Evolutionary conservation across 2,113 vertebrate species (phyloP), one percentile per base, ranked within the genome.

Genomic region (Perccottus glenii): DNA sequence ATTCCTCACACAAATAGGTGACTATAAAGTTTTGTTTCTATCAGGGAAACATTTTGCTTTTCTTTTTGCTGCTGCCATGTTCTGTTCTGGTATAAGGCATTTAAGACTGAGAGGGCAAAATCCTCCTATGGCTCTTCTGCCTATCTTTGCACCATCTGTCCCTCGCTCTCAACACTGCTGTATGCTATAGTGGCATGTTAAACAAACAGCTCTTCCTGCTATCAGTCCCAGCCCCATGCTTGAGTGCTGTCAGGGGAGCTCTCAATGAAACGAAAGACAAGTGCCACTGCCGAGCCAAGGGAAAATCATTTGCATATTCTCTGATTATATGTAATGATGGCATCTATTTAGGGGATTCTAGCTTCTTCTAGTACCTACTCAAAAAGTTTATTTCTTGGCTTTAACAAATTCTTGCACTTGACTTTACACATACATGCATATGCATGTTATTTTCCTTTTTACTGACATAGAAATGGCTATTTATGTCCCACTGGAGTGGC

Each of bases 321-420:
- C 67, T 71, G 81, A 89, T 86, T 85, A 87, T 82, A 73, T 70
- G 73, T 67, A 74, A 80, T 88, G 75, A 90, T 88, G 77, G 77
- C 55, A 52, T 67, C 77, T 78, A 74, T 82, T 79, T 61, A 44
- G 80, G 71, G 75, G 67, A 70, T 83, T 86, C 64, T 60, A 46
- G 64, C 14, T 6, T 55, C 33, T 55, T 51, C 65, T 67, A 45
- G 68, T 32, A 51, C 61, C 38, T 16, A 48, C 56, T 81, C 61
- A 44, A 58, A 57, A 78, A 46, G 45, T 56, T 33, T 40, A 66
- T 52, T 64, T 56, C 51, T 64, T 46, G 49, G 44, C 60, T 38
- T 56, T 38, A 40, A 38, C 45, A 43, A 2, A 70, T 63, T 46
- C 9, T 58, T 15, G 4, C n/a, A 50, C 51, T 4, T 56, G 32